These are phyloP conservation scores for Styela plicata DNA, from an alignment of 23 tunicate genomes.

Conservation along the genomic window DNA sequence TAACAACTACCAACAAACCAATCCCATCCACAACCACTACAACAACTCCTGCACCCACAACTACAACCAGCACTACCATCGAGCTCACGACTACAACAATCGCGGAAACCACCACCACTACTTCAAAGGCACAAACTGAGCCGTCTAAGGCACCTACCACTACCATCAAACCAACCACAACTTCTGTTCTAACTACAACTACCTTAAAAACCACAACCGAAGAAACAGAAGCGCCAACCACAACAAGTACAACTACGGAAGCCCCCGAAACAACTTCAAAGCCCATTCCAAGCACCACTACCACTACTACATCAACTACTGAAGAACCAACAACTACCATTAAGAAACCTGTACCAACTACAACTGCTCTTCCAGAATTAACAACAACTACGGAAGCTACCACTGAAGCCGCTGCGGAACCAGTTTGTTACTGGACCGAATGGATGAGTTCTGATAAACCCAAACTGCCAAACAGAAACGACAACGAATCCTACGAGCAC, in stretches of 20 bases:
- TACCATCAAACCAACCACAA: constrained; percentile 25
- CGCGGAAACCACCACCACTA: constrained; percentile 39
- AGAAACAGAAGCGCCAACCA: constrained; percentile 19
- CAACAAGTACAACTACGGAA: constrained; percentile 15
- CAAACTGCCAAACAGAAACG: constrained; percentile 77
- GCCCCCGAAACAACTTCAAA: constrained; percentile 18
- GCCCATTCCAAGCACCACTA: constrained; percentile 44
- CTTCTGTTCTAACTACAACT: constrained; percentile 43
- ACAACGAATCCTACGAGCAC: constrained; percentile 76
- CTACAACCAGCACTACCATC: constrained; percentile 28
- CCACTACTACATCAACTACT: constrained; percentile 15
- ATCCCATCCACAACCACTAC: constrained; percentile 33
- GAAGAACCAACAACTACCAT: constrained; percentile 16
- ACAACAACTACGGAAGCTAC: constrained; percentile 30
- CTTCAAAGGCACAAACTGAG: constrained; percentile 24
- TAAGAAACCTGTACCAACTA: constrained; percentile 46
- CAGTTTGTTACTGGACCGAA: constrained; percentile 76
- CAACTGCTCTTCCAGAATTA: constrained; percentile 14
- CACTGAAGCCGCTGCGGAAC: constrained; percentile 35
- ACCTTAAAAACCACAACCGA: constrained; percentile 8
- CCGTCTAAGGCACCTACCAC: constrained; percentile 1
- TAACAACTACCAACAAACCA: constrained; percentile 46
- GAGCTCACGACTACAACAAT: constrained; percentile 31
- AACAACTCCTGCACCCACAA: constrained; percentile 41
- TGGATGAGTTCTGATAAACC: constrained; percentile 75